Evolutionary conservation across 2,797 vertebrate genomes (phyloP).

Genomic region (Pantherophis vulpinus): DNA sequence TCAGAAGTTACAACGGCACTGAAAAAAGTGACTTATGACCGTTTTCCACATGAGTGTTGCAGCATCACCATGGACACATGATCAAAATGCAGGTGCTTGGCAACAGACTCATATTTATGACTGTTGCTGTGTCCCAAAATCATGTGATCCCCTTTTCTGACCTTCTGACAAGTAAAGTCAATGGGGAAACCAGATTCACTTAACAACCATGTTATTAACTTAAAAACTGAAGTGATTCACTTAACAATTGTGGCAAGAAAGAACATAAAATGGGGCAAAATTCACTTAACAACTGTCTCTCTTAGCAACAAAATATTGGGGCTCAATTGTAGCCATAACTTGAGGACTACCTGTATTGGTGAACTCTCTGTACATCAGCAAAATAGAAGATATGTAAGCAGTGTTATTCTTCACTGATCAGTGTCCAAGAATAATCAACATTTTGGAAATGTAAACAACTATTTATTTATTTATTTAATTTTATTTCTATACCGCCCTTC

Average conservation of each 20-base stretch:
- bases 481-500: too few species aligned
- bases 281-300: neutral
- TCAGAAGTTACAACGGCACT: neutral
- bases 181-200: neutral
- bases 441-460: neutral
- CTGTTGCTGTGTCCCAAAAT: neutral
- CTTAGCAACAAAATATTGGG: neutral
- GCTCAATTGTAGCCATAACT: neutral
- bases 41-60: neutral
- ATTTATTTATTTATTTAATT: too few species aligned
- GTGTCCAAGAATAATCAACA: neutral
- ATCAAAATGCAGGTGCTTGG: neutral
- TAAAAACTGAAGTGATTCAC: neutral
- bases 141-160: neutral
- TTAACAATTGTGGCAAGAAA: neutral
- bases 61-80: neutral
- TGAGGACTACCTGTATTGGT: neutral
- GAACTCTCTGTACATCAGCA: neutral
- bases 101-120: neutral
- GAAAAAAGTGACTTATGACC: neutral
- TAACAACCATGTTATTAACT: neutral
- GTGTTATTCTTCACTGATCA: neutral
- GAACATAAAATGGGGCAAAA: neutral
- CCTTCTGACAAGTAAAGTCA: neutral
- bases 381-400: neutral